These are phyloP conservation scores for Pseudochirops cupreus DNA, from an alignment of 2,797 vertebrate species.

Conservation along the genomic window DNA sequence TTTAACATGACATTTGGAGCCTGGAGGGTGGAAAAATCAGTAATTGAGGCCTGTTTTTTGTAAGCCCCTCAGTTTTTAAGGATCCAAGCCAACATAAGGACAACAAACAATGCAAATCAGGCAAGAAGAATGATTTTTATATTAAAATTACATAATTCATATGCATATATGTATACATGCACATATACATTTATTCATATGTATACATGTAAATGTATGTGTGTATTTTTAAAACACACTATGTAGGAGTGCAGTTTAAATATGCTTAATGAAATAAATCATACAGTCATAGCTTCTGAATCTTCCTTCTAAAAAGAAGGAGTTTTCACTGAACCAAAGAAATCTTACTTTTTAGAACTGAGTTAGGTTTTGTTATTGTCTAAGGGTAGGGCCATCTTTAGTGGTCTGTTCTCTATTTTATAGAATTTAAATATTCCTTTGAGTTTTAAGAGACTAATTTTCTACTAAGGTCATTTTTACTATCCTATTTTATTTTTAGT, in stretches of 20 bases:
- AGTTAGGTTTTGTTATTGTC: slow-evolving; percentile 7
- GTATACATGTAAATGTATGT: neutral
- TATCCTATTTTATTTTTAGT: slow-evolving; percentile 17
- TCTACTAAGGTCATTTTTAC: neutral
- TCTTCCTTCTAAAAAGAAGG: slow-evolving; percentile 15
- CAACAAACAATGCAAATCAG: slow-evolving; percentile 47
- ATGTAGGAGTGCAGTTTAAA: slow-evolving; percentile 30
- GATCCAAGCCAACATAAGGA: slow-evolving; percentile 39
- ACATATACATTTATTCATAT: too few relatives aligned
- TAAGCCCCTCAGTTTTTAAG: slow-evolving; percentile 12
- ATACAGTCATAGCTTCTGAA: neutral
- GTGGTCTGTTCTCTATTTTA: neutral
- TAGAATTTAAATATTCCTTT: slow-evolving; percentile 28
- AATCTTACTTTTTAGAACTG: slow-evolving; percentile 8
- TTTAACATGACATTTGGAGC: slow-evolving; percentile 26
- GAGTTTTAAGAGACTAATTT: slow-evolving; percentile 24
- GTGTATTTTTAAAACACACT: neutral
- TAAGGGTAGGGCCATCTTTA: slow-evolving; percentile 18
- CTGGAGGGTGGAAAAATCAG: neutral
- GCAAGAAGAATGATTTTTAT: slow-evolving; percentile 30
- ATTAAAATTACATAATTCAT: neutral
- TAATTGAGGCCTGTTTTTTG: slow-evolving; percentile 52
- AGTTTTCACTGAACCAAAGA: neutral
- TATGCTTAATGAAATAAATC: slow-evolving; percentile 16
- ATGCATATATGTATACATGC: neutral